Evolutionary conservation across 2,113 vertebrate genomes (phyloP).

Genomic region (Oreochromis niloticus): DNA sequence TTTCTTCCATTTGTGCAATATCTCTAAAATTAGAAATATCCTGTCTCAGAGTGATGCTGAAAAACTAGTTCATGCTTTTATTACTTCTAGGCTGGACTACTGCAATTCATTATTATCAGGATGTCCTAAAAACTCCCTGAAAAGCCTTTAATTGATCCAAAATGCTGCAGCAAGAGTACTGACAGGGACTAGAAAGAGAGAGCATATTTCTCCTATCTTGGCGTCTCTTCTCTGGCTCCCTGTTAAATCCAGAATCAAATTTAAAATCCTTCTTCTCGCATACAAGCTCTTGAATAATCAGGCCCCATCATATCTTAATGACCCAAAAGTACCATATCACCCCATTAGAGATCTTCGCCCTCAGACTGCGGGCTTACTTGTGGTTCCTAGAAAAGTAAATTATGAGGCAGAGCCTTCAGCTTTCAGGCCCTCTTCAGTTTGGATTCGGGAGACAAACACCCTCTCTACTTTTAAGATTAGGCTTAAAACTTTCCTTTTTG

Average conservation of each 20-base stretch:
- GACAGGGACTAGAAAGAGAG: accelerated
- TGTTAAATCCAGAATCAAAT: not conserved
- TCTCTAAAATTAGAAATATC: not conserved
- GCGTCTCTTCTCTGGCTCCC: not conserved
- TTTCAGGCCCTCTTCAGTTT: not conserved
- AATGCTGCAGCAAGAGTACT: not conserved
- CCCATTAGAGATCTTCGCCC: not conserved
- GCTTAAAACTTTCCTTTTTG: not conserved
- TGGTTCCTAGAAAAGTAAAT: not conserved
- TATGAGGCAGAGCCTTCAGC: not conserved
- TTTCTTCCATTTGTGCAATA: not conserved
- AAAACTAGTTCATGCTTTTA: not conserved
- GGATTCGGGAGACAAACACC: not conserved
- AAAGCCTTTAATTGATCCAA: not conserved
- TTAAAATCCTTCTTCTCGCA: not conserved
- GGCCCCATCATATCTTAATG: not conserved
- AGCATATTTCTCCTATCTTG: not conserved
- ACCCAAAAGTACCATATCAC: not conserved
- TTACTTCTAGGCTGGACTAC: not conserved
- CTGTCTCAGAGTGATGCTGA: not conserved
- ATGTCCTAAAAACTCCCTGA: not conserved
- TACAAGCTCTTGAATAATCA: not conserved
- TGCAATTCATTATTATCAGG: not conserved
- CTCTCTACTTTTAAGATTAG: not conserved
- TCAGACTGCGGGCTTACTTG: not conserved